phyloP scores from a whole-genome alignment of 2,888 invertebrate genomes.

The Hetaerina titia region DNA sequence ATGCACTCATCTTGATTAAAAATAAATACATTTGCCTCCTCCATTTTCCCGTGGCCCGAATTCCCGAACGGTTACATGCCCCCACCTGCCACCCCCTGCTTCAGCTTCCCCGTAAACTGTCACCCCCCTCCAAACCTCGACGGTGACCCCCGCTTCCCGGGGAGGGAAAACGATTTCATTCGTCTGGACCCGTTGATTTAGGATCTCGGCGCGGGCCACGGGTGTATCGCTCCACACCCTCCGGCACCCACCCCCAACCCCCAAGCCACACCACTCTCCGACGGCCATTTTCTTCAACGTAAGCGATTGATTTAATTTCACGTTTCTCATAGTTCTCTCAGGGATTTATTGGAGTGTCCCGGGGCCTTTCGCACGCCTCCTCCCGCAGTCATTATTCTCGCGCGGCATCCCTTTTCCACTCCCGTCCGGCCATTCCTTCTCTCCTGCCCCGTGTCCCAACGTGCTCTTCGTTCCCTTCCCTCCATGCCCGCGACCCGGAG shows the following conservation, averaged over 20 bases:
- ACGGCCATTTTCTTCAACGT: neutral
- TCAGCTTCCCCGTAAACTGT: neutral
- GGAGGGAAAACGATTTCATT: neutral
- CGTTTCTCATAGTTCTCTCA: conserved; percentile 40
- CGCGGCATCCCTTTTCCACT: neutral
- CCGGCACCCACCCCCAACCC: neutral
- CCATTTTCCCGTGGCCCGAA: neutral
- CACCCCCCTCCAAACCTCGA: neutral
- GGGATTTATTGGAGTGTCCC: neutral
- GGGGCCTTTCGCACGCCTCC: neutral
- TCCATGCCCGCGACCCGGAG: neutral
- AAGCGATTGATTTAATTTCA: conserved; percentile 39
- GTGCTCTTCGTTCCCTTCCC: neutral
- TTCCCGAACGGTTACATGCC: neutral
- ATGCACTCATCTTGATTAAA: conserved; percentile 63
- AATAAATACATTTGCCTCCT: conserved; percentile 48
- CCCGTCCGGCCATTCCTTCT: neutral
- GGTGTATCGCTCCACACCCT: neutral
- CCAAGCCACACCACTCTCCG: too few species aligned
- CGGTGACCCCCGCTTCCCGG: too few species aligned
- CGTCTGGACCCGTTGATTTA: neutral
- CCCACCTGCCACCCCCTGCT: neutral
- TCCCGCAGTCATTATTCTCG: neutral
- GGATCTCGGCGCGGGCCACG: neutral
- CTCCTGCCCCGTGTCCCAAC: neutral